Base-by-base conservation (phyloP, 2,888 invertebrate species). In the Galerucella calmariensis region DNA sequence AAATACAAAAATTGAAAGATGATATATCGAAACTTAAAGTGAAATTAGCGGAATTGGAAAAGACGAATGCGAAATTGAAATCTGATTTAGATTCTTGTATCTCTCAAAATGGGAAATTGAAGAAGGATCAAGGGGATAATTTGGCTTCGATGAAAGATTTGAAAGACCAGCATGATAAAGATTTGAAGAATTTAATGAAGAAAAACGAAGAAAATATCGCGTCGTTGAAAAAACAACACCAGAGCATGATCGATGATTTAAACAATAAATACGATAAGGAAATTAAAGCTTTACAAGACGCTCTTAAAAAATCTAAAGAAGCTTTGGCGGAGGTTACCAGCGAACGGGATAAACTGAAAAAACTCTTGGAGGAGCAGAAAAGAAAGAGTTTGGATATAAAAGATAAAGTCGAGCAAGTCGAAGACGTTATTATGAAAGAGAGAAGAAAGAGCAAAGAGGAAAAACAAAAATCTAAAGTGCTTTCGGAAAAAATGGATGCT, bases 161-260 rank as follows among this genome's bases (percentile, higher is more conserved):
- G 59, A 90, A 90, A 85, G 79, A 85, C 16, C 90, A 90, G 80
- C 90, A 90, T 78, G 90, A 91, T 51, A 87, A 84, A 78, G 89
- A 91, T 69, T 88, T 90, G 65, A 89, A 89, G 80, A 88, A 86
- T 75, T 87, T 91, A 71, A 85, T 90, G 35, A 89, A 89, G 72
- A 89, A 90, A 80, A 90, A 90, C 78, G 89, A 89, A 80, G 87
- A 88, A 76, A 90, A 90, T n/a, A 89, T 91, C 4, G 87, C 87
- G 77, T 89, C 88, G 78, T 87, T 91, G 80, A 90, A 91, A 83
- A 86, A 85, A 76, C 86, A 90, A 46, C 90, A 91, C 51, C 90
- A 90, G 81, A 89, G 90, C 79, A 86, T 88, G 1, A 79, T 90
- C 24, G 85, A 88, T 71, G 89, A 90, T 62, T 84, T 90, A 58